These are phyloP conservation scores for Sphecodes monilicornis DNA, from an alignment of 2,888 invertebrate genomes.

Conservation along the genomic window DNA sequence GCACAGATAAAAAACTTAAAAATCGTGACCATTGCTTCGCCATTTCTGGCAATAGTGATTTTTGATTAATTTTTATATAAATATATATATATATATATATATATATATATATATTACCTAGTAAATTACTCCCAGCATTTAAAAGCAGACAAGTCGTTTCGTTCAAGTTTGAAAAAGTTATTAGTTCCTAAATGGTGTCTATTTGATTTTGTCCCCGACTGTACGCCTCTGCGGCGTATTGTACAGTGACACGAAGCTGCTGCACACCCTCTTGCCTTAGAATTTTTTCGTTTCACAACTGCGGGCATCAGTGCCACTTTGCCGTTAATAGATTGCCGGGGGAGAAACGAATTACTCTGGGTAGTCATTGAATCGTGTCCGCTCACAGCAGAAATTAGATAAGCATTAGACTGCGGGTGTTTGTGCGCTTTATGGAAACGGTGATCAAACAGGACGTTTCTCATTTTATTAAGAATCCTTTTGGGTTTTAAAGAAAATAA, in stretches of 20 bases:
- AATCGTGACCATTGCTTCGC: too few species aligned
- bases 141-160: neutral
- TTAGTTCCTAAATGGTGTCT: neutral
- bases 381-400: neutral
- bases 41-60: neutral
- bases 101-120: neutral
- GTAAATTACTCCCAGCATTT: too few species aligned
- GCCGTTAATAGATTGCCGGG: neutral
- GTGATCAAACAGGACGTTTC: neutral
- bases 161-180: neutral
- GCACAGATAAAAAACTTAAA: neutral
- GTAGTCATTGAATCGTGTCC: neutral
- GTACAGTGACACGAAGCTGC: neutral
- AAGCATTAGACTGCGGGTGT: neutral
- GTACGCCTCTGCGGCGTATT: neutral
- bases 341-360: neutral
- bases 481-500: neutral
- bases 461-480: neutral
- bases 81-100: too few species aligned
- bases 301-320: neutral
- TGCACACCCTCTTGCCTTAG: neutral
- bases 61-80: neutral
- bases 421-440: neutral
- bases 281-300: constrained; percentile 6
- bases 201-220: neutral